Base-by-base conservation (phyloP, 2,888 invertebrate genomes). In the Synergus itoensis region DNA sequence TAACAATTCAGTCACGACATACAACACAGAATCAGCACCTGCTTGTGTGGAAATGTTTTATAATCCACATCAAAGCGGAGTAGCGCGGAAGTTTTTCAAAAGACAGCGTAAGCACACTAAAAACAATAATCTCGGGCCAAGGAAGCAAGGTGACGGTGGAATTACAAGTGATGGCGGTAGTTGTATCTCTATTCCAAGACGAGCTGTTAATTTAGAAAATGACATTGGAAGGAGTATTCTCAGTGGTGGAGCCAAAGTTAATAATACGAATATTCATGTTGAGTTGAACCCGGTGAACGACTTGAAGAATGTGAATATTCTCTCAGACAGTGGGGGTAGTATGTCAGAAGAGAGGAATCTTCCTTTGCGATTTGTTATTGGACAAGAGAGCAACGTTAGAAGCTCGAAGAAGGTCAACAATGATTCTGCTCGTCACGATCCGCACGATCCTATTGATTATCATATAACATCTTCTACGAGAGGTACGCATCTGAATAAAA, bases 41-140 rank as follows among this genome's bases (percentile, higher is more conserved):
- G 92, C 91, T 78, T 95, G 95, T 0, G 96, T 96, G 0, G 96
- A 97, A 82, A 94, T 96, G 89, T 98, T 98, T 92, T 98, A 98
- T 90, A 98, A 98, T 92, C 97, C 98, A 0, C 96, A 97, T 91
- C 98, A 98, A 92, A 98, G 97, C 92, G 98, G 97, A 57, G 97
- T 98, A 0, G 98, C 98, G 0, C 95, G 97, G 84, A 97, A 97
- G 89, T 98, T 98, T 91, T 98, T 98, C 92, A 97, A 97, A 87
- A 97, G 97, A 86, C 97, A 97, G 89, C 94, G 96, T 79, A 94
- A 96, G 67, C 93, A 96, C 84, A 94, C 95, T 76, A 93, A 93
- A 91, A 96, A 96, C 88, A 94, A 95, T 79, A 96, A 96, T 87
- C 93, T 97, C 36, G 95, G 96, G 77, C 92, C 95, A 18, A 94